Evolutionary conservation across 2,113 vertebrate species (phyloP), one percentile per base, ranked within the genome.

Genomic region (Hippolais icterina): DNA sequence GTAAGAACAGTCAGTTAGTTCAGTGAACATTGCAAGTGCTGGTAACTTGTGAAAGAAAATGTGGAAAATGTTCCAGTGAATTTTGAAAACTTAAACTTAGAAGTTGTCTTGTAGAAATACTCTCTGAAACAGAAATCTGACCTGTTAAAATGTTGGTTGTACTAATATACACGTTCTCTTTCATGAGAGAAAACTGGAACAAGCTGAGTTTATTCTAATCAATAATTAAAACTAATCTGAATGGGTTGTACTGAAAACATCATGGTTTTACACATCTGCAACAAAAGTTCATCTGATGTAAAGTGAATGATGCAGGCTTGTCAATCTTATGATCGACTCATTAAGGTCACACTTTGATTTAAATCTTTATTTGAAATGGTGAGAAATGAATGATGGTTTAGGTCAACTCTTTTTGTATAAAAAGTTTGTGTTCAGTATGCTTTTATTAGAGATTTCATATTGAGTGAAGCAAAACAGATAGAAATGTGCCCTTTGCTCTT

Each of bases 201-300:
- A 83, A 71, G 69, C n/a, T 44, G 42, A 85, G 22, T 85, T 94
- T 95, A 77, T 83, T 83, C 52, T 86, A 52, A 91, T 90, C 79
- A 86, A 88, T 96, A 88, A 83, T 81, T 74, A 75, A 77, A 42
- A 57, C 12, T 74, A 50, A 66, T 96, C 79, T 89, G 44, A 60
- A 60, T 90, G 60, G 76, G 39, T 35, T 74, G 42, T 83, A 44
- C 68, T 92, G 49, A 65, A 93, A 74, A 16, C 33, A 19, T 69
- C 33, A 19, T 69, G 53, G 14, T 50, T 80, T 41, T 72, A 3
- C 41, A n/a, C 24, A 37, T 69, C 47, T 86, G 29, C 44, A 78
- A 35, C 39, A 44, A 12, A 82, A 83, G 64, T 63, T 94, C 56
- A 83, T 88, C 69, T 70, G 37, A 56, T 81, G 5, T 21, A 56